phyloP scores from a whole-genome alignment of 2,113 vertebrate species.

The Leptobrachium ailaonicum region DNA sequence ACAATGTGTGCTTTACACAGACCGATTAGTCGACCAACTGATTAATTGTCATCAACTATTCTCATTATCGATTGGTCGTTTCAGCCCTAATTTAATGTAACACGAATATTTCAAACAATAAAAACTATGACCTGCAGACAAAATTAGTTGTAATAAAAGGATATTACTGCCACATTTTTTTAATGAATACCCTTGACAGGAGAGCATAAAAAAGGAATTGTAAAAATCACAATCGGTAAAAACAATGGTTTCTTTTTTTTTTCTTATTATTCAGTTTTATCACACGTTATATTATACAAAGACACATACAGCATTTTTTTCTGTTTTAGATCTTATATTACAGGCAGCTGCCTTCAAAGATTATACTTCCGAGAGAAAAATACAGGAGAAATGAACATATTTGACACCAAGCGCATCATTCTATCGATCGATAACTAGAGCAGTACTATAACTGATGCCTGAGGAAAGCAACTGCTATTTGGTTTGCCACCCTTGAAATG shows the following conservation, averaged over 20 bases:
- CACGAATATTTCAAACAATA: too few species aligned
- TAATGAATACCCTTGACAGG: too few species aligned
- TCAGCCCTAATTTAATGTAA: too few species aligned
- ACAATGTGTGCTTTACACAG: too few species aligned
- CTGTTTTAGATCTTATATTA: constrained; percentile 25
- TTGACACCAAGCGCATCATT: constrained; percentile 38
- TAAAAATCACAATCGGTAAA: too few species aligned
- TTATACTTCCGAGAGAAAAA: constrained; percentile 24
- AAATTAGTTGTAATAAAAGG: too few species aligned
- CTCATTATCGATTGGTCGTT: too few species aligned
- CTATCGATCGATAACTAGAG: constrained; percentile 35
- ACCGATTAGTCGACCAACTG: too few species aligned
- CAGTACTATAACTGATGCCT: constrained; percentile 33
- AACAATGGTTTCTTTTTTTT: constrained; percentile 23
- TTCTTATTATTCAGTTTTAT: neutral
- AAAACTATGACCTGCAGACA: too few species aligned
- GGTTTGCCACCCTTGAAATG: constrained; percentile 46
- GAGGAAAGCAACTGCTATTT: constrained; percentile 36
- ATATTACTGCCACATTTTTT: too few species aligned
- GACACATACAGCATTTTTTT: constrained; percentile 13
- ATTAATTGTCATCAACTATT: too few species aligned
- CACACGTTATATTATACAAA: constrained; percentile 21
- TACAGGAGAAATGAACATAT: constrained; percentile 36
- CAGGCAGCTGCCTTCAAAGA: constrained; percentile 31
- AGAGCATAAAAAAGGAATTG: too few species aligned